Conservation (phyloP, 2,113 vertebrate genomes). For the Redunca redunca region DNA sequence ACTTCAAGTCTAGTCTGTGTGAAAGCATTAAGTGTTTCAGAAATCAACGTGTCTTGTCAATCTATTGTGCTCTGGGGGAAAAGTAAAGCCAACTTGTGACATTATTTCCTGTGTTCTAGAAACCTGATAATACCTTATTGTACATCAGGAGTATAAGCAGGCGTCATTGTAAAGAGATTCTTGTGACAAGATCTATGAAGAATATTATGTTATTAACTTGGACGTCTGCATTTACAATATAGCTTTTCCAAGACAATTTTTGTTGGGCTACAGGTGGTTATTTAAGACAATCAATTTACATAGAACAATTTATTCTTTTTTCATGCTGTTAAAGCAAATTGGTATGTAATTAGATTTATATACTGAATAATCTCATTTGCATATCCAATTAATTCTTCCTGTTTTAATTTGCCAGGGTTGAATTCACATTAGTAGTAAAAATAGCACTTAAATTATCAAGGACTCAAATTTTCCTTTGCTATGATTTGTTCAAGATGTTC, state of each 20-base stretch:
- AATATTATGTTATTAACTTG: neutral
- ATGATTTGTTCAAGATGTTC: constrained; percentile 76
- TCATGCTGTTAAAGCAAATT: constrained; percentile 86
- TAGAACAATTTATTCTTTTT: constrained; percentile 78
- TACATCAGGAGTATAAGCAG: constrained; percentile 7
- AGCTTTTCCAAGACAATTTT: constrained; percentile 49
- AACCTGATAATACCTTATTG: neutral
- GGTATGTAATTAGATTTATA: constrained; percentile 90
- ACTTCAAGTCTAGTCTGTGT: constrained; percentile 18
- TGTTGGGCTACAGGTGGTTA: constrained; percentile 79
- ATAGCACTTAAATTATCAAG: constrained; percentile 81
- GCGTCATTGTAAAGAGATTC: neutral
- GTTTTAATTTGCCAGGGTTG: constrained; percentile 87
- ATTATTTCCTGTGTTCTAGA: neutral
- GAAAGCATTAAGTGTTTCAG: neutral
- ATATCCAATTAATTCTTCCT: constrained; percentile 90
- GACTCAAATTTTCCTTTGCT: constrained; percentile 73
- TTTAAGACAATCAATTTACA: constrained; percentile 80
- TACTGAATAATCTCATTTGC: constrained; percentile 89
- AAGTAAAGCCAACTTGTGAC: neutral
- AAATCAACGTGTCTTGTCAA: constrained; percentile 23
- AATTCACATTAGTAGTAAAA: constrained; percentile 83
- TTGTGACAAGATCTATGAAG: constrained; percentile 5
- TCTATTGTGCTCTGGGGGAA: neutral
- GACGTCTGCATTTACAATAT: neutral